Evolutionary conservation across 2,113 vertebrate species (phyloP).

Genomic region (Antechinus stuartii): DNA sequence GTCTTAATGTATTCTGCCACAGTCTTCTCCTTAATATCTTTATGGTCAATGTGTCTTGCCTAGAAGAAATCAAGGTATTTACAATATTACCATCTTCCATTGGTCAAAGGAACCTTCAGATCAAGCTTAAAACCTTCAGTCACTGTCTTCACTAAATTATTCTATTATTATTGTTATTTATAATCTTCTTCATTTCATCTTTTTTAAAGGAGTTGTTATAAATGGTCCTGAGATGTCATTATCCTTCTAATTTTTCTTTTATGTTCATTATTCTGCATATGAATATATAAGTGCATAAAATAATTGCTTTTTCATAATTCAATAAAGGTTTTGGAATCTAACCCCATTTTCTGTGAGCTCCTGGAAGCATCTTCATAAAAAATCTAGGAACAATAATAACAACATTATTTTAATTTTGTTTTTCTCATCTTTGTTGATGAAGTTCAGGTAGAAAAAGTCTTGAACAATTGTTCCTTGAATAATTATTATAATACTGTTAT

Average conservation of each 20-base stretch:
- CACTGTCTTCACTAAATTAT: neutral
- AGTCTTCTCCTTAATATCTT: neutral
- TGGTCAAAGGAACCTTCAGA: neutral
- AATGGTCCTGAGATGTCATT: neutral
- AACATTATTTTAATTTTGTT: neutral
- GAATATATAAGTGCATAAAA: neutral
- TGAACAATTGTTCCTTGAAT: neutral
- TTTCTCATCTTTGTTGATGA: neutral
- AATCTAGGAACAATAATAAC: neutral
- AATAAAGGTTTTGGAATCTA: neutral
- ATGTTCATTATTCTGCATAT: neutral
- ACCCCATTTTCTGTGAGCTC: neutral
- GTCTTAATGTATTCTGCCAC: neutral
- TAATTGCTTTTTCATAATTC: neutral
- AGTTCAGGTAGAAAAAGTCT: neutral
- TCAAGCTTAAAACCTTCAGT: neutral
- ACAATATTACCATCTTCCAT: neutral
- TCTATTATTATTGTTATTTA: neutral
- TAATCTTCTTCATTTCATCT: neutral
- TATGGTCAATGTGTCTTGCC: neutral
- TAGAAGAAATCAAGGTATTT: neutral
- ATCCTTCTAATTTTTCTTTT: neutral
- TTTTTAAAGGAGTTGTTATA: neutral
- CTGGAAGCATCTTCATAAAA: neutral
- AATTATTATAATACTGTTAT: neutral